Percentiles rank a stretch among this genome's conserved stretches.
These are phyloP conservation scores for Gopherus flavomarginatus DNA, from an alignment of 2,113 vertebrate genomes.

Conservation along the genomic window DNA sequence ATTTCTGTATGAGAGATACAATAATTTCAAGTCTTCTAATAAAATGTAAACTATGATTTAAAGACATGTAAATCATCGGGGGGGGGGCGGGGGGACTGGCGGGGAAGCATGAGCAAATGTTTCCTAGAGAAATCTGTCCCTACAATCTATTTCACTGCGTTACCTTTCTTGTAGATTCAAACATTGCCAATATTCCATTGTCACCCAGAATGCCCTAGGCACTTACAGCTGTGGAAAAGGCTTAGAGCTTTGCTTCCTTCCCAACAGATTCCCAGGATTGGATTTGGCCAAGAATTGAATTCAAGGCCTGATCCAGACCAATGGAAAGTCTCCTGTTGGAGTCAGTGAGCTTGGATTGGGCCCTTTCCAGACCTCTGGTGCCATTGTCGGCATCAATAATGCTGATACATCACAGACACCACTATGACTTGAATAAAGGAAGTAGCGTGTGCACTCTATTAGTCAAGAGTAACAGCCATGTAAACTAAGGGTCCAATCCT, in stretches of 20 bases:
- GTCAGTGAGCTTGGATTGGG: neutral
- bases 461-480: neutral
- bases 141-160: conserved; percentile 66
- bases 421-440: neutral
- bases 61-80: neutral
- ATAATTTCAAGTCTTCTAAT: conserved; percentile 9
- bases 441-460: neutral
- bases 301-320: neutral
- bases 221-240: neutral
- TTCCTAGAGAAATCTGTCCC: conserved; percentile 65
- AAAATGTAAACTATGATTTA: conserved; percentile 15
- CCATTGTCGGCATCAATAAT: neutral
- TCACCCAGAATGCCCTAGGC: conserved; percentile 51
- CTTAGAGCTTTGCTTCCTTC: neutral
- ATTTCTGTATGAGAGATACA: neutral
- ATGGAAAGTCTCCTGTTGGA: neutral
- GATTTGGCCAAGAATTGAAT: neutral
- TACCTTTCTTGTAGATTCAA: conserved; percentile 41
- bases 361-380: neutral
- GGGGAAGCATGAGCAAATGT: conserved; percentile 38
- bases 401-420: neutral
- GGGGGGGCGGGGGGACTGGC: accelerated
- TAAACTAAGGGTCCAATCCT: neutral
- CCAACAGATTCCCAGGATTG: neutral
- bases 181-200: conserved; percentile 15